phyloP scores from a whole-genome alignment of 2,113 vertebrate species.

The Halichoerus grypus region DNA sequence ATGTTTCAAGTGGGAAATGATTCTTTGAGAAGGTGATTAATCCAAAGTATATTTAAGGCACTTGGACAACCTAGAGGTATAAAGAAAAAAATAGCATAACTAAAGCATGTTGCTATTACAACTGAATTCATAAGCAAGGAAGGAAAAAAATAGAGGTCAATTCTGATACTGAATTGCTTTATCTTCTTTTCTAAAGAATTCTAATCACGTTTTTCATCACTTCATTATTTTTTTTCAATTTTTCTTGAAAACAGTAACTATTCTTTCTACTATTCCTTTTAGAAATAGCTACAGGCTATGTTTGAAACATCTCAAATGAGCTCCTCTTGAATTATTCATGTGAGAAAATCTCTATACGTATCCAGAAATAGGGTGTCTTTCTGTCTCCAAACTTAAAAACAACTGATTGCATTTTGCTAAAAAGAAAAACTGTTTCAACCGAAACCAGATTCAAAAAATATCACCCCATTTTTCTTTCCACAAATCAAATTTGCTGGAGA shows the following conservation, averaged over 20 bases:
- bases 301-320: slow-evolving; percentile 71
- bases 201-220: slow-evolving; percentile 50
- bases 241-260: slow-evolving; percentile 65
- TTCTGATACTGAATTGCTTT: background rate
- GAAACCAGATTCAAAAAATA: slow-evolving; percentile 60
- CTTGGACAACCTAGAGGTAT: background rate
- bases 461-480: slow-evolving; percentile 51
- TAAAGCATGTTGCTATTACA: background rate
- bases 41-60: background rate
- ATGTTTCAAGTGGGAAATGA: slow-evolving; percentile 9
- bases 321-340: slow-evolving; percentile 78
- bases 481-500: slow-evolving; percentile 52
- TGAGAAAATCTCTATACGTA: slow-evolving; percentile 70
- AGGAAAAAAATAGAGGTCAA: background rate
- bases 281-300: slow-evolving; percentile 61
- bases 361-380: slow-evolving; percentile 69
- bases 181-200: slow-evolving; percentile 47
- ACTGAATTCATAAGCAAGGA: background rate
- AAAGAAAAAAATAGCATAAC: background rate
- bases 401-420: slow-evolving; percentile 61
- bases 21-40: background rate
- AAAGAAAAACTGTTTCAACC: slow-evolving; percentile 49
- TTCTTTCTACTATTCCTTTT: slow-evolving; percentile 68
- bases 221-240: slow-evolving; percentile 63
- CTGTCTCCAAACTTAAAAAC: slow-evolving; percentile 64